These are phyloP conservation scores for Eunapius fragilis DNA, from an alignment of 37 sponge, comb jelly and placozoan species.

Conservation along the genomic window DNA sequence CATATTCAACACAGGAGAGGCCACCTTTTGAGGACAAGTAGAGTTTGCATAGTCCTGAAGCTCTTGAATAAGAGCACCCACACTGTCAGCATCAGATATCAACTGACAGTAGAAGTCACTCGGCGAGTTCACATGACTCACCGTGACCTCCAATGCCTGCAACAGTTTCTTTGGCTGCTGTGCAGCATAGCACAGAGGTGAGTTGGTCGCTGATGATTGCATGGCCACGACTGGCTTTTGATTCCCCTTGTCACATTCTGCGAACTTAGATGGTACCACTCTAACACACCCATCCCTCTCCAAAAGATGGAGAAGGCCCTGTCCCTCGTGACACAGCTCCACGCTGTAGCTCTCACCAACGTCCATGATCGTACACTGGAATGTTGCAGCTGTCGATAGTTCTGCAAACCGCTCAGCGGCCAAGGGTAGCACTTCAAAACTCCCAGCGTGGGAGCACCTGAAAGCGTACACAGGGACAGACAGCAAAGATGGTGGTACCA, in stretches of 20 bases:
- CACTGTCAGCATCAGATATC: background rate
- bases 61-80: slow-evolving; percentile 29
- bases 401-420: background rate
- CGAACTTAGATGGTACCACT: background rate
- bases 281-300: background rate
- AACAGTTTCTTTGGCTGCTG: background rate
- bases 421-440: background rate
- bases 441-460: slow-evolving; percentile 52
- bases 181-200: background rate
- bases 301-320: slow-evolving; percentile 45
- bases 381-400: slow-evolving; percentile 1
- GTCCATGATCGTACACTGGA: slow-evolving; percentile 19
- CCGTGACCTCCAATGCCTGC: slow-evolving; percentile 11
- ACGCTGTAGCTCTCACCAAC: slow-evolving; percentile 20
- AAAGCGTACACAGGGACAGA: slow-evolving; percentile 68
- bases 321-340: slow-evolving; percentile 36
- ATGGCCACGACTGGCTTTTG: background rate
- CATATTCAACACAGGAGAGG: background rate
- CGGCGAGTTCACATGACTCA: slow-evolving; percentile 31
- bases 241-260: background rate
- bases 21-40: background rate
- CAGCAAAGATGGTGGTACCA: slow-evolving; percentile 16
- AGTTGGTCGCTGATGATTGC: background rate
- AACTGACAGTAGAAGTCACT: slow-evolving; percentile 58
- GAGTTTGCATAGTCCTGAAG: slow-evolving; percentile 31